Conservation (phyloP, 2,797 vertebrate species). For the Hemibagrus guttatus region DNA sequence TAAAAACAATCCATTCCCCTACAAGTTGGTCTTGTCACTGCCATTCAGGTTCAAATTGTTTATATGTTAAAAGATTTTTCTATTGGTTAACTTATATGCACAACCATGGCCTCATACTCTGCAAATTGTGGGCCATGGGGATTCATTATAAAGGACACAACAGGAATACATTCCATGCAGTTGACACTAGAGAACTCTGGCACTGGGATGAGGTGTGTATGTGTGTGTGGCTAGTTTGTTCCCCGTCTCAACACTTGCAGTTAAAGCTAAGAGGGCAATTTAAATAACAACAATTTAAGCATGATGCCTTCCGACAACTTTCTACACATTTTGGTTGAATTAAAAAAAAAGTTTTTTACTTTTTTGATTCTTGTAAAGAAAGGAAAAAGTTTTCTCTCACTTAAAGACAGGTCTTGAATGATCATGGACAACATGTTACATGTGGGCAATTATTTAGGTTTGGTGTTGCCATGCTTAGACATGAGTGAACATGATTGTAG, state of each 20-base stretch:
- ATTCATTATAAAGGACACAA: conserved; percentile 18
- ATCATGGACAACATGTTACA: neutral
- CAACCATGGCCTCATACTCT: conserved; percentile 47
- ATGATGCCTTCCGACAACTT: conserved; percentile 71
- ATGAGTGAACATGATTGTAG: conserved; percentile 34
- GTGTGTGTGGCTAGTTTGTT: neutral
- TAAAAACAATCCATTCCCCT: conserved; percentile 58
- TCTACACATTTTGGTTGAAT: conserved; percentile 49
- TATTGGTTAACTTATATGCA: conserved; percentile 55
- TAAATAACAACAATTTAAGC: conserved; percentile 57
- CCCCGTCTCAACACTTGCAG: neutral
- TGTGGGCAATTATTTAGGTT: neutral
- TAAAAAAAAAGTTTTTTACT: conserved; percentile 56
- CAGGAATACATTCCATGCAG: conserved; percentile 44
- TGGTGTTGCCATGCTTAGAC: neutral
- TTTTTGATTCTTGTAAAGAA: conserved; percentile 43
- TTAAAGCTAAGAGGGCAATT: conserved; percentile 17
- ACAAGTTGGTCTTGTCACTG: conserved; percentile 58
- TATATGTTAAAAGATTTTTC: conserved; percentile 48
- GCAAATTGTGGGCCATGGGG: conserved; percentile 40
- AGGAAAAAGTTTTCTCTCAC: neutral
- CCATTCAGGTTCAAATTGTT: conserved; percentile 62
- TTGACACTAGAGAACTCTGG: conserved; percentile 24
- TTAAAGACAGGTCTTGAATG: conserved; percentile 45
- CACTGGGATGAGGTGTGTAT: conserved; percentile 9